Percentiles rank a stretch among this genome's conserved stretches.
These are phyloP conservation scores for Synaphobranchus kaupii DNA, from an alignment of 2,797 vertebrate species.

Conservation along the genomic window DNA sequence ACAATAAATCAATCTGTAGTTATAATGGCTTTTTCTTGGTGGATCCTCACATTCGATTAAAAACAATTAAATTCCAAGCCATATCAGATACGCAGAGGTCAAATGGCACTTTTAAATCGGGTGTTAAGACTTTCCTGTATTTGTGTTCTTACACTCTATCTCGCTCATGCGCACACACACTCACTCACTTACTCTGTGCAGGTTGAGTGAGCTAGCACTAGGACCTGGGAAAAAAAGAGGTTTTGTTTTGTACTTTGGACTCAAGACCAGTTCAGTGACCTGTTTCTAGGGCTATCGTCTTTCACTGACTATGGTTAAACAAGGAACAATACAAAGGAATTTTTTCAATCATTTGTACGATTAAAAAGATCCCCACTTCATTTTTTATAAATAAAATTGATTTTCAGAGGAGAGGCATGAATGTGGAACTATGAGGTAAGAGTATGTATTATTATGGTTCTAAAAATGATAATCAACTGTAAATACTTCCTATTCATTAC, in stretches of 20 bases:
- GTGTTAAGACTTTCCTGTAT: not conserved
- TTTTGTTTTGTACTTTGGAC: constrained; percentile 7
- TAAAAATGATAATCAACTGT: not conserved
- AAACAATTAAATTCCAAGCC: no score
- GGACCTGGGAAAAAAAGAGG: not conserved
- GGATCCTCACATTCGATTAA: no score
- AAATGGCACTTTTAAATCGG: not conserved
- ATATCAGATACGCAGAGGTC: no score
- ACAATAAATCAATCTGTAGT: no score
- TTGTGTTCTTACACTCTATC: not conserved
- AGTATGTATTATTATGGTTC: not conserved
- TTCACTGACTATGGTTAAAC: not conserved
- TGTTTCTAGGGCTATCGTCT: not conserved
- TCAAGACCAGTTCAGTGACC: not conserved
- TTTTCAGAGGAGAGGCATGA: not conserved
- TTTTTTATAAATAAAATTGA: not conserved
- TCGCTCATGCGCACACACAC: not conserved
- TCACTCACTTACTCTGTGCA: not conserved
- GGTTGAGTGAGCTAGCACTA: not conserved
- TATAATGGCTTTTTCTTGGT: no score
- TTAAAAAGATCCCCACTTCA: not conserved
- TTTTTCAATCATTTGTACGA: no score
- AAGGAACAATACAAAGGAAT: not conserved
- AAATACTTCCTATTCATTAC: not conserved
- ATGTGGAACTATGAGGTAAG: not conserved